Percentiles rank a stretch among this genome's conserved stretches.
Conservation (phyloP, 2,888 invertebrate genomes). For the Lordiphosa andalusiaca region DNA sequence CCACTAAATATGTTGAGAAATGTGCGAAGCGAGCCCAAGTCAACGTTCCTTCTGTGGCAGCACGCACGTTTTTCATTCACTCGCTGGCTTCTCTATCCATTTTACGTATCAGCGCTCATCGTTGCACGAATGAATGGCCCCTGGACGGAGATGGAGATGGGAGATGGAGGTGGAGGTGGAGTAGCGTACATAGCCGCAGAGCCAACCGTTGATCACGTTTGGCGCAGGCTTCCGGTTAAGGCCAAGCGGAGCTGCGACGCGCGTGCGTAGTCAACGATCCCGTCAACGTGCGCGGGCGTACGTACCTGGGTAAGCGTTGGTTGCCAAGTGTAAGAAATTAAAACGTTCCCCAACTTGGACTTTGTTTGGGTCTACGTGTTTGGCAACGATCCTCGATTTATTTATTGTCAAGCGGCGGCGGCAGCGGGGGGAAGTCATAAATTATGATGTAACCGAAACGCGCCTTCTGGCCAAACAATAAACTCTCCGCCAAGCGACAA, state of each 20-base stretch:
- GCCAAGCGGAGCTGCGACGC: slow-evolving; percentile 50
- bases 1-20: slow-evolving; percentile 73
- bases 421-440: slow-evolving; percentile 65
- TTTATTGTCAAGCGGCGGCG: slow-evolving; percentile 54
- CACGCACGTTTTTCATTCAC: slow-evolving; percentile 77
- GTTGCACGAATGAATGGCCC: slow-evolving; percentile 74
- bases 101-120: slow-evolving; percentile 71
- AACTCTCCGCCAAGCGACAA: not conserved
- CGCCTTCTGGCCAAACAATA: slow-evolving; percentile 22
- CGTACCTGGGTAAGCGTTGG: slow-evolving; percentile 14
- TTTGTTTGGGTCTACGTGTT: slow-evolving; percentile 72
- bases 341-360: slow-evolving; percentile 74
- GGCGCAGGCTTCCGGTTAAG: slow-evolving; percentile 79
- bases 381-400: slow-evolving; percentile 74
- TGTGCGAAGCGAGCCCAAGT: slow-evolving; percentile 68
- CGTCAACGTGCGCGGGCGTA: slow-evolving; percentile 17
- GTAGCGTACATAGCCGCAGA: slow-evolving; percentile 68
- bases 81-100: slow-evolving; percentile 42
- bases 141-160: slow-evolving; percentile 43
- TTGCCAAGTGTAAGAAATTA: slow-evolving; percentile 74
- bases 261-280: slow-evolving; percentile 39
- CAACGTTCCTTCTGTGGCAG: slow-evolving; percentile 79
- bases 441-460: slow-evolving; percentile 70
- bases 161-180: slow-evolving; percentile 5
- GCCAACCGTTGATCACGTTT: slow-evolving; percentile 78